A percentile compares a stretch with the other conserved stretches of the same genome.
Conservation (phyloP, 1,140 invertebrate genomes). For the Bombus polaris region DNA sequence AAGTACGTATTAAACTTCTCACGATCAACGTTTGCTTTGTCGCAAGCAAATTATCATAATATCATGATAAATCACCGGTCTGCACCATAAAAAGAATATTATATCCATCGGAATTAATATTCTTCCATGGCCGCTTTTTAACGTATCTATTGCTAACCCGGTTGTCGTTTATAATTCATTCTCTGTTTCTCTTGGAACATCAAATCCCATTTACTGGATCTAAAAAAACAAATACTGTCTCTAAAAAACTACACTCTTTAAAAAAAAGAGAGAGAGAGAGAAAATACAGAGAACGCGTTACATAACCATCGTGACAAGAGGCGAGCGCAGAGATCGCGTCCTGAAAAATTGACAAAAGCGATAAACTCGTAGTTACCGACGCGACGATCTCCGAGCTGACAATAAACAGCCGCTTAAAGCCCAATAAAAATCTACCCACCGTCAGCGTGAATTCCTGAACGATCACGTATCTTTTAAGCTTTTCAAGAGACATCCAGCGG, state of each 20-base stretch:
- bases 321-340: neutral
- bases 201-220: too few species aligned
- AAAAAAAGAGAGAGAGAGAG: neutral
- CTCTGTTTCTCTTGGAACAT: too few species aligned
- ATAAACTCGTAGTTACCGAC: neutral
- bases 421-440: neutral
- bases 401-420: conserved; percentile 18
- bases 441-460: neutral
- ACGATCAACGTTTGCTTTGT: too few species aligned
- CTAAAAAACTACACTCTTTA: neutral
- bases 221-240: too few species aligned
- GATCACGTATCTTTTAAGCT: neutral
- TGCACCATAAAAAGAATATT: too few species aligned
- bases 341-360: neutral
- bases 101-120: too few species aligned
- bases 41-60: too few species aligned
- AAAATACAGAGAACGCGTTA: neutral
- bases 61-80: too few species aligned
- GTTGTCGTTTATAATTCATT: too few species aligned
- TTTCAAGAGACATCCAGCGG: neutral
- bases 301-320: neutral
- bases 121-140: too few species aligned
- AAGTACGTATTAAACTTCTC: too few species aligned
- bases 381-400: neutral
- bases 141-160: too few species aligned